These are phyloP conservation scores for Eulithis testata DNA, from an alignment of 2,888 invertebrate genomes.

Conservation along the genomic window DNA sequence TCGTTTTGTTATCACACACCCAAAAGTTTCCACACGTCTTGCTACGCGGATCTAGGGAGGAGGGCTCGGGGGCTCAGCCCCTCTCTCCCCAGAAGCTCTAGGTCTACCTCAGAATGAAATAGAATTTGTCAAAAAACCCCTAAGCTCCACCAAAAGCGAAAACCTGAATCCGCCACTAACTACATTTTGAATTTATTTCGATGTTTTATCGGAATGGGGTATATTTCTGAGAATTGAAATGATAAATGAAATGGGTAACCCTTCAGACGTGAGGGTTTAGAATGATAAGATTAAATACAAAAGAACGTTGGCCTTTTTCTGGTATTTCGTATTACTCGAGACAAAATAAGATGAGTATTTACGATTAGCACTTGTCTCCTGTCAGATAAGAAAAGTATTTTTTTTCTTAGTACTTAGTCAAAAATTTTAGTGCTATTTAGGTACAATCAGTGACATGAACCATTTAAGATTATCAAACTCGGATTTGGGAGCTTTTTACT, in stretches of 20 bases:
- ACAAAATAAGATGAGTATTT: background rate
- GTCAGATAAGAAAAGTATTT: no score
- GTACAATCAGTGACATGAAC: no score
- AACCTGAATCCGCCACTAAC: background rate
- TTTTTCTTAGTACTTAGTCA: no score
- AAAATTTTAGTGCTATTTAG: no score
- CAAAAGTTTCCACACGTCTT: slow-evolving; percentile 13
- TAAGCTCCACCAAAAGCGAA: no score
- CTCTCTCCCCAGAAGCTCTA: no score
- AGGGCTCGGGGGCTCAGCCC: no score
- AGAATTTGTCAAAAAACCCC: no score
- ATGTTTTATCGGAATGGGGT: slow-evolving; percentile 20
- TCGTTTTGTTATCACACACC: slow-evolving; percentile 29
- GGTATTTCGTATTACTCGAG: slow-evolving; percentile 1
- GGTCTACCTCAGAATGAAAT: no score
- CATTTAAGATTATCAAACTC: no score
- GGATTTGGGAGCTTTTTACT: no score
- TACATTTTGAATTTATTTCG: slow-evolving; percentile 28
- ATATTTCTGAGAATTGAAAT: slow-evolving; percentile 25
- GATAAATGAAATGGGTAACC: slow-evolving; percentile 23
- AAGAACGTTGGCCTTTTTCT: background rate
- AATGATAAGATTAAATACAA: slow-evolving; percentile 1
- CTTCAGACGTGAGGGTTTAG: background rate
- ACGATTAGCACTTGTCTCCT: background rate
- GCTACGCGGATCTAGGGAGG: background rate